Evolutionary conservation across 2,113 vertebrate genomes (phyloP).

Genomic region (Gambusia affinis): DNA sequence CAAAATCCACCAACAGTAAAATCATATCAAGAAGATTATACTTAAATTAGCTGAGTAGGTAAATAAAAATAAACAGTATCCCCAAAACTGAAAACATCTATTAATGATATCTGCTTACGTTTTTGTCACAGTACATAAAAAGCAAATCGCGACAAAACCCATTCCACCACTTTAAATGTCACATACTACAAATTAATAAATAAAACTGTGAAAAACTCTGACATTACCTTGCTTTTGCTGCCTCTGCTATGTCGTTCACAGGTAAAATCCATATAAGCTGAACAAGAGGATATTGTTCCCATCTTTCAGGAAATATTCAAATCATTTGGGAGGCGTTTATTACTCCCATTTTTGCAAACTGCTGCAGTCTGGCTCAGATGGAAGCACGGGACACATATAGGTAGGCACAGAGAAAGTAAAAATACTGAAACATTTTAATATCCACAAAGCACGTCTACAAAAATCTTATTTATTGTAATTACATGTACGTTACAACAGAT

Average conservation of each 20-base stretch:
- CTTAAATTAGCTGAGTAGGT: too few species aligned
- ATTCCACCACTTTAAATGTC: background rate
- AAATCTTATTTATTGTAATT: constrained; percentile 3
- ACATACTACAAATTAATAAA: background rate
- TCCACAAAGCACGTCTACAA: background rate
- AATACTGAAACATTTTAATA: constrained; percentile 9
- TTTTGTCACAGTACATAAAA: too few species aligned
- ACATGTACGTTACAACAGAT: constrained; percentile 11
- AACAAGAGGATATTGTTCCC: constrained; percentile 20
- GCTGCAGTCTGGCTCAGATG: background rate
- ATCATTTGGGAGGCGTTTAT: constrained; percentile 19
- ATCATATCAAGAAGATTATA: too few species aligned
- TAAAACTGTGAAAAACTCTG: background rate
- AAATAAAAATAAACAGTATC: background rate
- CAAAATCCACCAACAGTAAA: too few species aligned
- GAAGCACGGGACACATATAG: background rate
- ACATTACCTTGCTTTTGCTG: constrained; percentile 22
- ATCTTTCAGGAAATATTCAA: constrained; percentile 60
- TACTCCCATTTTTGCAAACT: background rate
- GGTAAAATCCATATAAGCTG: constrained; percentile 10
- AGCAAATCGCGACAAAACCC: background rate
- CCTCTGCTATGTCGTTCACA: background rate
- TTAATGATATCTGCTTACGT: background rate
- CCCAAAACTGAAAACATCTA: background rate
- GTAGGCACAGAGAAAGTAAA: background rate